Base-by-base conservation (phyloP, 2,113 vertebrate genomes). In the Oceanites oceanicus region DNA sequence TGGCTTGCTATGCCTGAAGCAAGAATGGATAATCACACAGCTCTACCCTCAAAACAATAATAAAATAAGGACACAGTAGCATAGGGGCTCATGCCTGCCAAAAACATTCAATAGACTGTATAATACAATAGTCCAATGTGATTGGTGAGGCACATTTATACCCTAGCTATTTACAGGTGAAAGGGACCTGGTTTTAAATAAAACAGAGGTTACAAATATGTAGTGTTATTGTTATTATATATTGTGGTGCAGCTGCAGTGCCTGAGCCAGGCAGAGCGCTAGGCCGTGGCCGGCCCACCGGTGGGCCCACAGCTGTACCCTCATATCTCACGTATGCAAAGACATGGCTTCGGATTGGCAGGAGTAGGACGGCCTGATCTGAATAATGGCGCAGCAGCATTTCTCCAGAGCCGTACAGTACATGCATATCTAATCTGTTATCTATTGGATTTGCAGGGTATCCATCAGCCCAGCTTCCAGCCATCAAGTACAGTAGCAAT, bases 21-120 rank as follows among this genome's bases (percentile, higher is more conserved):
- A 98, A 98, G 97, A 98, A 98, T 97, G 97, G 98, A 94, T 98
- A 98, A 98, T 98, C 98, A 98, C 97, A 97, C 96, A 94, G 92
- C 93, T 96, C 95, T 98, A 96, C 94, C 96, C 96, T 98, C 97
- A 89, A 97, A 98, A 98, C 98, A 98, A 98, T 97, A 98, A 98
- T 98, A 98, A 98, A 98, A 97, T 97, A 98, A 98, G 98, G 97
- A 97, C 96, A 97, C 84, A 85, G 95, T 97, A 97, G 97, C 98
- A 93, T 40, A 97, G 96, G 96, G 97, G 95, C 88, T 96, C 5
- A 7, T 80, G 97, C 96, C 96, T 98, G 97, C 98, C 98, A 97
- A 98, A 98, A 98, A 95, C 92, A 97, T 66, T 97, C 97, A 97
- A 96, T 96, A 95, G 95, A 96, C 91, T 80, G 95, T 96, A 96